Evolutionary conservation across 2,113 vertebrate species (phyloP), one percentile per base, ranked within the genome.

Genomic region (Cardinalis cardinalis): DNA sequence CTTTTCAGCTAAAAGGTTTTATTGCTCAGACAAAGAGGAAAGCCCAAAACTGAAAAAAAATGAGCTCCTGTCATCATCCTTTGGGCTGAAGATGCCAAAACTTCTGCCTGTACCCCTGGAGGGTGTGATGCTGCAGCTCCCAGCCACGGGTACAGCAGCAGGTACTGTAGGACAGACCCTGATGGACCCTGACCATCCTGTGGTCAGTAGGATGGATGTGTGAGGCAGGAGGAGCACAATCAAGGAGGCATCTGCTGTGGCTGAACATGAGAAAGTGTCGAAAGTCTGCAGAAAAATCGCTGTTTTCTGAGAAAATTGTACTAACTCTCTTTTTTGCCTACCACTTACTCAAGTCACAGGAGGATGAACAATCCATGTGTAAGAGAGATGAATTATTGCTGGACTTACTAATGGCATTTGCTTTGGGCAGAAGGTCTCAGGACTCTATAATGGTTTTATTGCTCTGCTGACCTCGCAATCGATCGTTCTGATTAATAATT

Each of bases 381-480:
- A 89, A 64, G 29, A 84, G 24, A 90, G 87, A 84, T 66, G 19
- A 93, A 91, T 92, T 81, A 93, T 34, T 77, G 55, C 64, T 84
- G 63, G 80, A 56, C 29, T 72, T 68, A 44, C 17, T 81, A 84
- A 90, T 26, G 34, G 66, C 29, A 68, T 81, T 89, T 73, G 43
- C 71, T 84, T 88, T 86, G 76, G 84, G 84, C 73, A 91, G 68
- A 72, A 69, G 68, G 84, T 63, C 72, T 92, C 2, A 0, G 34
- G 63, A 78, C 46, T 84, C 69, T 70, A 9, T 73, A 91, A 49
- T 48, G 40, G 48, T 56, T 95, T 90, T 79, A 93, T 46, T 94
- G 53, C 83, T 76, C 73, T 91, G 89, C 74, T 92, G 83, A 93
- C 87, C 92, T 93, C 88, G 69, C 48, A 80, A 83, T 89, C 1